Evolutionary conservation across 2,888 invertebrate genomes (phyloP).

Genomic region (Lasioglossum marginatum): DNA sequence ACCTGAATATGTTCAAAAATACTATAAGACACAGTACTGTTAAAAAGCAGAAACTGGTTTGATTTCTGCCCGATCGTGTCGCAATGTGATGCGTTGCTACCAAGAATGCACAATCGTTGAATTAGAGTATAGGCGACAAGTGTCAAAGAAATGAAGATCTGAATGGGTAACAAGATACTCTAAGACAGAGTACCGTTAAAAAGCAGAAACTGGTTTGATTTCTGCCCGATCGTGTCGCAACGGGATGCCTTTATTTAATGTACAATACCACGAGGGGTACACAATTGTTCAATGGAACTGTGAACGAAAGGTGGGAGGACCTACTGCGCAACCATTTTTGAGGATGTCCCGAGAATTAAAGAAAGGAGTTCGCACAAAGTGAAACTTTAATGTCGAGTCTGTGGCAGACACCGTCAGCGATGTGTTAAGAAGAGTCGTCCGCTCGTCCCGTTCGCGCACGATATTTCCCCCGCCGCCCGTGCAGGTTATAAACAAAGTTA

Average conservation of each 20-base stretch:
- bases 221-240: neutral
- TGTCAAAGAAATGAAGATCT: neutral
- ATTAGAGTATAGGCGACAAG: neutral
- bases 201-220: conserved; percentile 1
- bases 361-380: neutral
- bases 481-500: conserved; percentile 66
- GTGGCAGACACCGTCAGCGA: neutral
- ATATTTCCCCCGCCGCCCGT: conserved; percentile 54
- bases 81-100: neutral
- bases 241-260: neutral
- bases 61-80: neutral
- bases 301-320: neutral
- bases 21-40: neutral
- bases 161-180: neutral
- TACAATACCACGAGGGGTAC: neutral
- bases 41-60: neutral
- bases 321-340: neutral
- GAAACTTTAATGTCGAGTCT: neutral
- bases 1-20: no score
- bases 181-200: neutral
- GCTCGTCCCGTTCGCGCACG: conserved; percentile 22
- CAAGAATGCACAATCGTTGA: neutral
- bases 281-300: neutral
- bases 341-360: neutral
- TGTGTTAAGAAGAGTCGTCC: neutral